These are phyloP conservation scores for Trichacis sp. DNA, from an alignment of 2,888 invertebrate genomes.

Conservation along the genomic window DNA sequence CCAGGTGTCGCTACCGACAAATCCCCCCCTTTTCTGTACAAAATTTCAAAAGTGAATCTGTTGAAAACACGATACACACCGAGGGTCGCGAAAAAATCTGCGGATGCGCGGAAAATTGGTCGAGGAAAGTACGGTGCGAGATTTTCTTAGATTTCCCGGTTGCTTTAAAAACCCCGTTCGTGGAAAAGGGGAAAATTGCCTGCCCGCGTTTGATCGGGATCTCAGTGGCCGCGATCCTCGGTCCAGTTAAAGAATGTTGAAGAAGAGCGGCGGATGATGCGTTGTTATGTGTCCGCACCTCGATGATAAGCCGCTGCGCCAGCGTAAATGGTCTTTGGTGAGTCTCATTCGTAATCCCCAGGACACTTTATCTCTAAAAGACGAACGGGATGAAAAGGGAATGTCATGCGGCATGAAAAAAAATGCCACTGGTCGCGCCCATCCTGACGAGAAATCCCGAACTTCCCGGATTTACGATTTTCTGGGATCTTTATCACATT, in stretches of 20 bases:
- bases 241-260: background rate
- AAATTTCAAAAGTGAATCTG: conserved; percentile 43
- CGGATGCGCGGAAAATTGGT: conserved; percentile 28
- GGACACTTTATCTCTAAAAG: conserved; percentile 16
- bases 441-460: conserved; percentile 32
- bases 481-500: no score
- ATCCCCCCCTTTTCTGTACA: conserved; percentile 23
- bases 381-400: background rate
- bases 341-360: conserved; percentile 43
- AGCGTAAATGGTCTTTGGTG: conserved; percentile 66
- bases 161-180: background rate
- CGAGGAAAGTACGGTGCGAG: background rate
- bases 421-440: conserved; percentile 13
- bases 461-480: no score
- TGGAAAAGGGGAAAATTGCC: background rate
- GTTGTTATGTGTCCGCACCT: conserved; percentile 55
- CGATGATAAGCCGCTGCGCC: conserved; percentile 60
- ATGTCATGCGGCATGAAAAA: conserved; percentile 2
- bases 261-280: conserved; percentile 11
- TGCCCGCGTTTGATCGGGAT: background rate
- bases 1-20: conserved; percentile 19
- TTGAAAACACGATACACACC: conserved; percentile 25
- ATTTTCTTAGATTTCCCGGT: background rate
- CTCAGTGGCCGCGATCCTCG: conserved; percentile 1
- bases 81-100: conserved; percentile 6